These are phyloP conservation scores for Sebastes iracundus DNA, from an alignment of 2,797 vertebrate genomes.

Conservation along the genomic window DNA sequence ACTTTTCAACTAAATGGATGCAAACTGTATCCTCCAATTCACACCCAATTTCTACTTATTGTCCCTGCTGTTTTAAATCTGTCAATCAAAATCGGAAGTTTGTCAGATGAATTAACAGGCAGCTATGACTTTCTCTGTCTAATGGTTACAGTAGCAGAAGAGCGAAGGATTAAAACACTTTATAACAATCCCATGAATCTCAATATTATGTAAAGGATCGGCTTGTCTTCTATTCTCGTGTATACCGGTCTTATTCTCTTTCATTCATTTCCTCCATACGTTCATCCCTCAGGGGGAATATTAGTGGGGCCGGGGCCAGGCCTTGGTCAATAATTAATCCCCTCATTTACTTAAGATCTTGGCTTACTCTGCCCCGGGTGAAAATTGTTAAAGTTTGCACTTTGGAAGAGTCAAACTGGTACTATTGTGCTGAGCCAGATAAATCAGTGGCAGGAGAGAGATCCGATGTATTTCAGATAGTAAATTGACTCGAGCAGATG, in stretches of 20 bases:
- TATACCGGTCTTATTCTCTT: conserved; percentile 10
- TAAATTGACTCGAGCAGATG: conserved; percentile 28
- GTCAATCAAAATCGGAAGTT: neutral
- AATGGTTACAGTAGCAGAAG: neutral
- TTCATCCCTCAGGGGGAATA: conserved; percentile 63
- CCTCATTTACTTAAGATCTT: conserved; percentile 68
- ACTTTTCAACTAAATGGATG: neutral
- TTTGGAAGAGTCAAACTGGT: conserved; percentile 33
- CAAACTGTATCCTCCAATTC: no score
- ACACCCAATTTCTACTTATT: neutral
- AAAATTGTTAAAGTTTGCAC: conserved; percentile 61
- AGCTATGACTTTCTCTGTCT: neutral
- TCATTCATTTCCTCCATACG: conserved; percentile 38
- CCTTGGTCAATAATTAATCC: conserved; percentile 74
- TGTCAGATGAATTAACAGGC: neutral
- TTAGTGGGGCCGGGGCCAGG: conserved; percentile 48
- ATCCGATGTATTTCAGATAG: conserved; percentile 33
- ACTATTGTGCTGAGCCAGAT: conserved; percentile 56
- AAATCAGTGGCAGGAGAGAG: conserved; percentile 37
- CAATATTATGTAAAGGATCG: conserved; percentile 20
- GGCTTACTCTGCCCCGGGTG: conserved; percentile 43
- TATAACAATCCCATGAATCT: neutral
- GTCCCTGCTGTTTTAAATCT: neutral
- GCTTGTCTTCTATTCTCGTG: conserved; percentile 1
- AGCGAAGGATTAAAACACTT: neutral